Conservation (phyloP, 2,113 vertebrate genomes). For the Chloropsis cyanopogon region DNA sequence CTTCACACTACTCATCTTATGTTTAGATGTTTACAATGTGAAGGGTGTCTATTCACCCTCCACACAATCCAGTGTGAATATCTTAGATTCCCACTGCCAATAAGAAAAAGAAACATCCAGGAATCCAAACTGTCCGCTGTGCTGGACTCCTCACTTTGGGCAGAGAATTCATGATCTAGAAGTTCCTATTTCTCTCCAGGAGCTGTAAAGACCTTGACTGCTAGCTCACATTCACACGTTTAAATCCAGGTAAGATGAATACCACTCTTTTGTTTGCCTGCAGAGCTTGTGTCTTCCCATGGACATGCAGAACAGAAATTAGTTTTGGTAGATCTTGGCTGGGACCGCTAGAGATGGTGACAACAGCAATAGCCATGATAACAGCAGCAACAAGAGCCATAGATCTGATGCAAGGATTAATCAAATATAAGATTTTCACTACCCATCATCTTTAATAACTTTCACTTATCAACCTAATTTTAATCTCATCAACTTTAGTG, state of each 20-base stretch:
- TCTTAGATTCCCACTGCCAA: not conserved
- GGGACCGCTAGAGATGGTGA: not conserved
- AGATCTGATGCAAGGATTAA: not conserved
- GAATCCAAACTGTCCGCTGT: not conserved
- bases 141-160: not conserved
- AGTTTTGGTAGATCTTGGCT: not conserved
- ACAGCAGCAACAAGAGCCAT: not conserved
- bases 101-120: not conserved
- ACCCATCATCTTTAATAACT: not conserved
- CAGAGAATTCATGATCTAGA: not conserved
- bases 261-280: not conserved
- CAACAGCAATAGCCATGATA: not conserved
- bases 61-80: not conserved
- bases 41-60: not conserved
- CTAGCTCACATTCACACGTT: not conserved
- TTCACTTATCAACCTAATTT: constrained; percentile 7
- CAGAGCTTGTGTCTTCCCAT: not conserved
- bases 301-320: not conserved
- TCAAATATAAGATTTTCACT: not conserved
- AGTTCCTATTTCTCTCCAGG: not conserved
- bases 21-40: not conserved
- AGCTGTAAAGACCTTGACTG: not conserved
- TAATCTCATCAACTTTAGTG: not conserved
- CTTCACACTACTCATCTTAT: fast-evolving
- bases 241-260: not conserved